Conservation (phyloP, 1,140 invertebrate genomes). For the Harlomillsia oculata region DNA sequence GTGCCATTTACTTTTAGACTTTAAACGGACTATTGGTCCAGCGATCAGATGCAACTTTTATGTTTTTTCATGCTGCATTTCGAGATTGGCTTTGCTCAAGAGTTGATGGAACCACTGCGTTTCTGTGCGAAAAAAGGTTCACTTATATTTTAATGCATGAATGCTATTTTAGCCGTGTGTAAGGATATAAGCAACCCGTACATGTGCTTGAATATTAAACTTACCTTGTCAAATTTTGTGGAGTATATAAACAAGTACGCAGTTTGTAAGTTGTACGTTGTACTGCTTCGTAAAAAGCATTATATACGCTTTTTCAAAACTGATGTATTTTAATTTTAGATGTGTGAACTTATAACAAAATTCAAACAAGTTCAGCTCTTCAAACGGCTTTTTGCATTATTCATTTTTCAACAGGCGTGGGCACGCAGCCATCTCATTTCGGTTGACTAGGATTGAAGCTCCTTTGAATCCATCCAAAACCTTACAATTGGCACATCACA, state of each 20-base stretch:
- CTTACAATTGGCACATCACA: constrained; percentile 88
- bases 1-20: constrained; percentile 41
- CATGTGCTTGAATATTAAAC: too few species aligned
- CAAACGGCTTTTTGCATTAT: constrained; percentile 2
- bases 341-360: neutral
- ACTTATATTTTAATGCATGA: constrained; percentile 3
- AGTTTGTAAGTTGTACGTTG: too few species aligned
- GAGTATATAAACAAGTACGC: too few species aligned
- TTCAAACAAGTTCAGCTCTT: neutral
- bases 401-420: constrained; percentile 52
- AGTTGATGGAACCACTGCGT: constrained; percentile 81
- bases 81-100: constrained; percentile 90
- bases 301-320: too few species aligned
- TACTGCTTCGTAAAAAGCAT: too few species aligned
- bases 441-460: constrained; percentile 71
- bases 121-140: constrained; percentile 62
- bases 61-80: constrained; percentile 94
- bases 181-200: too few species aligned
- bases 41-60: constrained; percentile 80
- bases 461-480: constrained; percentile 77
- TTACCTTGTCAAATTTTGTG: too few species aligned
- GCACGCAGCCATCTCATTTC: constrained; percentile 83
- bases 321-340: neutral
- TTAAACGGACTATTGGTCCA: constrained; percentile 77
- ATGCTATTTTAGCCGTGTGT: too few species aligned